Evolutionary conservation across 35 echinoderm and acorn worm genomes (phyloP).

Genomic region (Apostichopus californicus): DNA sequence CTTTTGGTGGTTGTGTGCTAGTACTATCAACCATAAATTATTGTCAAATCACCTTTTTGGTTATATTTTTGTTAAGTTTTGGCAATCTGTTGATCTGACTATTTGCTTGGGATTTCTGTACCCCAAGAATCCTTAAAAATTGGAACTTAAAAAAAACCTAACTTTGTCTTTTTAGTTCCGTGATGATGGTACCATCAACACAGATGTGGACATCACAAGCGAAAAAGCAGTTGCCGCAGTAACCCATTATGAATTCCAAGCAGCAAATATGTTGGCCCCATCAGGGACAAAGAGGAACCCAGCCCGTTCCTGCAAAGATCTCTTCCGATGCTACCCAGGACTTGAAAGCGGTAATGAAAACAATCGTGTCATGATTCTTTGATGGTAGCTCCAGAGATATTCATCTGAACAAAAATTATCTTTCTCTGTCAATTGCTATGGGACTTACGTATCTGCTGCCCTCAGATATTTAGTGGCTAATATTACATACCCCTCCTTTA

Average conservation of each 20-base stretch:
- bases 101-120: too few relatives aligned
- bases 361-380: not conserved
- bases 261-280: conserved; percentile 59
- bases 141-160: not conserved
- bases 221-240: conserved; percentile 41
- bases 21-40: too few relatives aligned
- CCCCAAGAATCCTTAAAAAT: too few relatives aligned
- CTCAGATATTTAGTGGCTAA: too few relatives aligned
- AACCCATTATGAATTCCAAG: conserved; percentile 56
- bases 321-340: conserved; percentile 84
- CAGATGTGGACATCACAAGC: conserved; percentile 48
- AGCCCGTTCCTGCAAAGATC: conserved; percentile 84
- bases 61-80: too few relatives aligned
- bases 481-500: too few relatives aligned
- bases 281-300: conserved; percentile 70
- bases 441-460: too few relatives aligned
- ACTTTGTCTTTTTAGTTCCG: conserved; percentile 41
- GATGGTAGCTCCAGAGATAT: not conserved
- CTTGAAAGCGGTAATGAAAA: conserved; percentile 61
- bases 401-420: not conserved
- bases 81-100: too few relatives aligned
- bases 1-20: too few relatives aligned
- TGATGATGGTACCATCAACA: conserved; percentile 65
- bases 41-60: too few relatives aligned
- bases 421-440: too few relatives aligned